Evolutionary conservation across 1,140 invertebrate species (phyloP), one percentile per base, ranked within the genome.

Genomic region (Caerostris darwini): DNA sequence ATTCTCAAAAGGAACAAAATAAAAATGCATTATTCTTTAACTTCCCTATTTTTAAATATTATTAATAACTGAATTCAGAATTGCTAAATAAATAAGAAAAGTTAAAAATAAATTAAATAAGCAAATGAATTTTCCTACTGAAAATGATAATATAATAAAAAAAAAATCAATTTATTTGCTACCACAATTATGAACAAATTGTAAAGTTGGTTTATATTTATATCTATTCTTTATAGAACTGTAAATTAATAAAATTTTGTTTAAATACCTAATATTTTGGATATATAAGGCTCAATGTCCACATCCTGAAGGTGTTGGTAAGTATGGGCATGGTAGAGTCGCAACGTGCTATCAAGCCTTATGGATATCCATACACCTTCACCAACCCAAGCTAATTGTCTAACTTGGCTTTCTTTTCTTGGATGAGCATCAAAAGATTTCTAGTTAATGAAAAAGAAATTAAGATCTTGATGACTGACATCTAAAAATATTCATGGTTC

Each of bases 291-390:
- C 96, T 99, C 99, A 95, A 99, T 99, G 96, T 99, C 99, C 7
- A 99, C 98, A 96, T 99, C 99, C 94, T 95, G 98, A 82, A 99
- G 96, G 96, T 99, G 99, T 96, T 99, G 98, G 96, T 99, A 98
- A 2, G 99, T 99, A 95, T 99, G 98, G 67, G 99, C 98, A 96
- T 99, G 98, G 96, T 99, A 99, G 53, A 99, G 96, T 92, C 99
- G 97, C 71, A 99, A 96, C 0, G 99, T 99, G 17, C 99, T 99
- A 96, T 99, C 99, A 95, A 99, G 96, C 95, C 98, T 96, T 95
- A 99, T 99, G 77, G 98, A 99, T 54, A 99, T 98, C 99, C 99
- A 99, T 4, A 99, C 99, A 14, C 99, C 99, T 95, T 99, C 98
- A 1, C 99, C 99, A 19, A 99, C 97, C 97, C 98, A 99, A 3